Conservation (phyloP, 2,888 invertebrate species). For the Drosophila nr. fundita region DNA sequence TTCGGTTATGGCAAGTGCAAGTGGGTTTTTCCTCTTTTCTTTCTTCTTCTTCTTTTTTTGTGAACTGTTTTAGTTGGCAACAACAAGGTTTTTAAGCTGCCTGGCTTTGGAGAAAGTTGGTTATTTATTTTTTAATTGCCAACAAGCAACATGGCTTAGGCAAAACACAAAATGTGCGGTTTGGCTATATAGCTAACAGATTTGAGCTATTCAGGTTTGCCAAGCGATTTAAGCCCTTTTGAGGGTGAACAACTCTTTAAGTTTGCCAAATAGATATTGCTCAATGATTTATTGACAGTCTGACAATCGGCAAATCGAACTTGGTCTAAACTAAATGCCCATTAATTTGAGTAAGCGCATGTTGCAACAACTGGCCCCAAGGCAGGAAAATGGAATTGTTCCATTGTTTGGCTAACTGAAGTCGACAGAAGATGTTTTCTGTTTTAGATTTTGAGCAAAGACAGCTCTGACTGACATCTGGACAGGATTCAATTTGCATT, state of each 20-base stretch:
- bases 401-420: background rate
- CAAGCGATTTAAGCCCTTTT: background rate
- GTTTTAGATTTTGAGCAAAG: background rate
- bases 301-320: background rate
- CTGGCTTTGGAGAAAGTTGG: constrained; percentile 7
- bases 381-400: background rate
- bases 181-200: background rate
- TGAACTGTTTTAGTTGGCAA: background rate
- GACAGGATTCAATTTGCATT: constrained; percentile 1
- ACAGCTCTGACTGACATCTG: constrained; percentile 5
- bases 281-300: background rate
- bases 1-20: constrained; percentile 3
- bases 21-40: background rate
- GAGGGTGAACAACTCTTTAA: background rate
- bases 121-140: constrained; percentile 12
- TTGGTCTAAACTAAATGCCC: background rate
- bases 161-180: constrained; percentile 1
- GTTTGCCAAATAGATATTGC: background rate
- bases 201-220: background rate
- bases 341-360: background rate
- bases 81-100: constrained; percentile 10
- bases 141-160: constrained; percentile 12
- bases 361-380: background rate
- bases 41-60: background rate
- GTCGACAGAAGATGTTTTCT: background rate